Evolutionary conservation across 2,113 vertebrate genomes (phyloP).

Genomic region (Oncorhynchus masou): DNA sequence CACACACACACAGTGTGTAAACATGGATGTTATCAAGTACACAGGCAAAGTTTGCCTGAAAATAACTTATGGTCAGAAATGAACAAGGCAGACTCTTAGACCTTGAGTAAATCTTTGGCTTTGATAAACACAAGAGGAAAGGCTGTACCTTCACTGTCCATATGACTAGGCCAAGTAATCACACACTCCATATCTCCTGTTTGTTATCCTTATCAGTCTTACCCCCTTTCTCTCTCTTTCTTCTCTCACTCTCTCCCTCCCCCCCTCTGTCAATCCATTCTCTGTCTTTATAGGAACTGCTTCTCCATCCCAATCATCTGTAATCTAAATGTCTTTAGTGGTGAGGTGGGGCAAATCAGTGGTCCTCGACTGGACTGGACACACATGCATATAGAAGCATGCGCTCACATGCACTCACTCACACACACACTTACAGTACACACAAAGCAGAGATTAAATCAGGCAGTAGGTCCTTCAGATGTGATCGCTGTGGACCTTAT

Average conservation of each 20-base stretch:
- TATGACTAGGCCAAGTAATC: too few species aligned
- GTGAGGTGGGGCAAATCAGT: too few species aligned
- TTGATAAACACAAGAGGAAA: too few species aligned
- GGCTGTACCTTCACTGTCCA: too few species aligned
- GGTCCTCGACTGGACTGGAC: background rate
- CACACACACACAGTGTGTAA: too few species aligned
- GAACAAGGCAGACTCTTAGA: too few species aligned
- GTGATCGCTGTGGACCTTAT: background rate
- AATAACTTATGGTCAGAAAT: too few species aligned
- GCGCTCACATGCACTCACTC: background rate
- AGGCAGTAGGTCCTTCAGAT: background rate
- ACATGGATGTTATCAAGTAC: too few species aligned
- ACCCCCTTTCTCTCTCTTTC: background rate
- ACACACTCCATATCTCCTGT: background rate
- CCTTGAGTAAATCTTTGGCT: too few species aligned
- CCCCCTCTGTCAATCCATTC: background rate
- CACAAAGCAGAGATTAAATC: background rate
- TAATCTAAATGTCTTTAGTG: too few species aligned
- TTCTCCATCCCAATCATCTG: too few species aligned
- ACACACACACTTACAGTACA: constrained; percentile 12
- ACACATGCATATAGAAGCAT: background rate
- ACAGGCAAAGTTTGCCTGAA: too few species aligned
- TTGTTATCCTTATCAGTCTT: background rate
- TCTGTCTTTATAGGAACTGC: background rate
- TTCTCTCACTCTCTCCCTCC: background rate